A percentile compares a stretch with the other conserved stretches of the same genome.
Conservation (phyloP, 2,888 invertebrate genomes). For the Octodonta nipae region DNA sequence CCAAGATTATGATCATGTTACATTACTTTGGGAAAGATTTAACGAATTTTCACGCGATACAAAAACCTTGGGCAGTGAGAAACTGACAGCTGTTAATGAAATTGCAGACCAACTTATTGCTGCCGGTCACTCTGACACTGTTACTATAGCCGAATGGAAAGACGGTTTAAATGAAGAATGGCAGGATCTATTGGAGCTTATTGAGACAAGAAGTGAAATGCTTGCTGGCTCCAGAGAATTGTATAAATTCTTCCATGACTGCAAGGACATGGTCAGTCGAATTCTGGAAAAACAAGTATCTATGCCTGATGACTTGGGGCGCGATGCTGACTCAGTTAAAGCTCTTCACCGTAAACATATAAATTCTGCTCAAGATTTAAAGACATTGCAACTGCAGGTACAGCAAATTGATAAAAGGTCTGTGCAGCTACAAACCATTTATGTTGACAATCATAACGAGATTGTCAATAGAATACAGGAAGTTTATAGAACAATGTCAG, state of each 20-base stretch:
- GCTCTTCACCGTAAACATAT: constrained; percentile 91
- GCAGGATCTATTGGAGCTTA: constrained; percentile 95
- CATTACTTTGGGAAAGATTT: constrained; percentile 91
- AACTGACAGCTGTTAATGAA: constrained; percentile 88
- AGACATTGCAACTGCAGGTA: constrained; percentile 82
- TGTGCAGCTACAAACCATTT: constrained; percentile 78
- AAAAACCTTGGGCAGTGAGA: constrained; percentile 86
- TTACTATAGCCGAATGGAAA: constrained; percentile 98
- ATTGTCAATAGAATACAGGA: constrained; percentile 87
- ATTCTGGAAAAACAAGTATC: constrained; percentile 82
- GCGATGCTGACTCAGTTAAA: constrained; percentile 93
- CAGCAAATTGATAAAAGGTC: constrained; percentile 88
- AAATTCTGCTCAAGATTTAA: constrained; percentile 88
- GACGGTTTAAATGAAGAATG: constrained; percentile 96
- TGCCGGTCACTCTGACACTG: constrained; percentile 93
- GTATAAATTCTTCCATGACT: constrained; percentile 99
- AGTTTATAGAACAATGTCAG: constrained; percentile 90
- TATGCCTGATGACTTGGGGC: constrained; percentile 94
- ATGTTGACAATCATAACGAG: constrained; percentile 81
- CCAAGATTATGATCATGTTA: constrained; percentile 96
- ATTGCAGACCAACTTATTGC: constrained; percentile 93
- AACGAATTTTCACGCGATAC: constrained; percentile 97
- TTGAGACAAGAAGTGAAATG: constrained; percentile 90
- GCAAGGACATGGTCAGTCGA: constrained; percentile 86
- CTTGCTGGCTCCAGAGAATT: constrained; percentile 87